Conservation (phyloP, 2,888 invertebrate species). For the Clostera curtula region DNA sequence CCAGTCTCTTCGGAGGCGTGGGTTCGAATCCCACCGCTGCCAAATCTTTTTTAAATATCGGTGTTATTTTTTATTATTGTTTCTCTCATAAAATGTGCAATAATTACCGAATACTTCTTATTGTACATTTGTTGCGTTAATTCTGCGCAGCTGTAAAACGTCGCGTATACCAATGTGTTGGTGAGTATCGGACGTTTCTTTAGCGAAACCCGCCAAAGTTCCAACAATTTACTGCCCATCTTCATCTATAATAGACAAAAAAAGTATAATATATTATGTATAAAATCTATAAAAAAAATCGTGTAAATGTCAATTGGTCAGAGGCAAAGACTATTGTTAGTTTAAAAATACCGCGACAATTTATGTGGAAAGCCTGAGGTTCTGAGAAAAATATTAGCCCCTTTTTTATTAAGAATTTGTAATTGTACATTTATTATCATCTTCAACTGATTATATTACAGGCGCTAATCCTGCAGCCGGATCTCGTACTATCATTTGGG, state of each 20-base stretch:
- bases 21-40: slow-evolving; percentile 92
- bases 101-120: slow-evolving; percentile 79
- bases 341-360: too few relatives aligned
- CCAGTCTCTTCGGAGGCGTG: slow-evolving; percentile 92
- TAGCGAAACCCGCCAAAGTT: slow-evolving; percentile 42
- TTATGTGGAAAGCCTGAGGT: too few relatives aligned
- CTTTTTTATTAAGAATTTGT: too few relatives aligned
- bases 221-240: slow-evolving; percentile 36
- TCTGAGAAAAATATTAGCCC: too few relatives aligned
- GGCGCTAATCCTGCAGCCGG: too few relatives aligned
- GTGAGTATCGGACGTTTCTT: slow-evolving; percentile 67
- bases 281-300: too few relatives aligned
- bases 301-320: too few relatives aligned
- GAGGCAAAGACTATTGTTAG: too few relatives aligned
- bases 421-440: too few relatives aligned
- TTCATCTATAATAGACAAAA: not conserved
- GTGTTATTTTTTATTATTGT: not conserved
- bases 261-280: not conserved
- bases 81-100: not conserved
- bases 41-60: slow-evolving; percentile 42
- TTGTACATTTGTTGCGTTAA: slow-evolving; percentile 84
- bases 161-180: slow-evolving; percentile 80
- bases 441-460: too few relatives aligned
- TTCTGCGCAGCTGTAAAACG: slow-evolving; percentile 86
- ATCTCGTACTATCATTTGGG: too few relatives aligned